These are phyloP conservation scores for Diadegma fenestrale DNA, from an alignment of 2,888 invertebrate species.

Conservation along the genomic window DNA sequence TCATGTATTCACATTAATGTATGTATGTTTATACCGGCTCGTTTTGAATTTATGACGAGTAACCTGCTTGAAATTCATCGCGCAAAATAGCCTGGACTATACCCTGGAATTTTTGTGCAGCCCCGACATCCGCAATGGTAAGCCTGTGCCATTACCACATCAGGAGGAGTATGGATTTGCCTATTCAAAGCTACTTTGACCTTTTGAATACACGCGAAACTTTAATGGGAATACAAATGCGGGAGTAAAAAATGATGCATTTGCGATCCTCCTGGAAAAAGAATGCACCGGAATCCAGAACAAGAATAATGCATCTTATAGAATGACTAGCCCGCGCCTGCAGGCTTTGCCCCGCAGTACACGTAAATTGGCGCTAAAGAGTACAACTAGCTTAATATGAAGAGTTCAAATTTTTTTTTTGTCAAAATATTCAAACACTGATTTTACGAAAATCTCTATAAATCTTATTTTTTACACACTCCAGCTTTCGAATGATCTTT, in stretches of 20 bases:
- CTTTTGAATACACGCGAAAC: neutral
- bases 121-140: neutral
- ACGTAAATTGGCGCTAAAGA: too few species aligned
- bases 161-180: neutral
- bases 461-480: too few species aligned
- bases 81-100: neutral
- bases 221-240: neutral
- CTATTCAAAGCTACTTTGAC: neutral
- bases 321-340: too few species aligned
- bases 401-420: too few species aligned
- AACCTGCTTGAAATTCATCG: neutral
- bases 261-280: too few species aligned
- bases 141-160: neutral
- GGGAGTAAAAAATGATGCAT: neutral
- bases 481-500: too few species aligned
- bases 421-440: too few species aligned
- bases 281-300: too few species aligned
- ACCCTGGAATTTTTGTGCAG: neutral
- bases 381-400: too few species aligned
- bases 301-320: too few species aligned
- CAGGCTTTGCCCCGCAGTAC: too few species aligned
- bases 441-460: too few species aligned
- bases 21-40: neutral
- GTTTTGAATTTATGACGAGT: slow-evolving; percentile 22
- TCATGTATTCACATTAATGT: slow-evolving; percentile 1